phyloP scores from a whole-genome alignment of 2,113 vertebrate genomes.

The Corydoras sp. region DNA sequence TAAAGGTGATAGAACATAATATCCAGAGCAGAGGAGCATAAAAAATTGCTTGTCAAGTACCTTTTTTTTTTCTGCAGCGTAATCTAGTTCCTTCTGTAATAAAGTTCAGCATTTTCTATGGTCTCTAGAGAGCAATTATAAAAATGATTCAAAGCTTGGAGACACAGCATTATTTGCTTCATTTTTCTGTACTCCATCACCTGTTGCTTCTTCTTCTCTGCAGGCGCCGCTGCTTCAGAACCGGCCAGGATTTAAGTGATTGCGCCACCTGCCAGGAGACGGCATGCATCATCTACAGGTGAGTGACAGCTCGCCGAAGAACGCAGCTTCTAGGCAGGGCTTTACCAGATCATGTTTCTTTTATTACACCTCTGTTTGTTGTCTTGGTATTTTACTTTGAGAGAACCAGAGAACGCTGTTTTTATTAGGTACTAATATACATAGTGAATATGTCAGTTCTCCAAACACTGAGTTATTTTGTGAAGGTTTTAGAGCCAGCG shows the following conservation, averaged over 20 bases:
- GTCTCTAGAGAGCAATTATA: slow-evolving; percentile 27
- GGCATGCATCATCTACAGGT: slow-evolving; percentile 70
- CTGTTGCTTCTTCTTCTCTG: slow-evolving; percentile 23
- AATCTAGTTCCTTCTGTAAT: slow-evolving; percentile 15
- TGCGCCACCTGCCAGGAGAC: slow-evolving; percentile 67
- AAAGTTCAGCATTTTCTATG: slow-evolving; percentile 26
- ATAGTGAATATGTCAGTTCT: too few relatives aligned
- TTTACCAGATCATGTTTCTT: not conserved
- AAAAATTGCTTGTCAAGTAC: slow-evolving; percentile 6
- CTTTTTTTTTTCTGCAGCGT: slow-evolving; percentile 19
- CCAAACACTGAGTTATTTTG: too few relatives aligned
- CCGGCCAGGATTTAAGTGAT: slow-evolving; percentile 63
- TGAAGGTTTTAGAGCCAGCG: too few relatives aligned
- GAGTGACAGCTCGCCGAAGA: slow-evolving; percentile 30
- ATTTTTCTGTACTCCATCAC: slow-evolving; percentile 6
- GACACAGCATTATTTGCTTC: not conserved
- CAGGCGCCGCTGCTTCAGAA: slow-evolving; percentile 52
- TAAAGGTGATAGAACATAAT: slow-evolving; percentile 25
- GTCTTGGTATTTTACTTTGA: too few relatives aligned
- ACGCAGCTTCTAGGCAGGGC: not conserved
- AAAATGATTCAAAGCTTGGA: slow-evolving; percentile 15
- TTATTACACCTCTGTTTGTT: not conserved
- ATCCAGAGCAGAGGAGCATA: slow-evolving; percentile 1
- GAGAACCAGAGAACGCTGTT: too few relatives aligned
- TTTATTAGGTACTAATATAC: too few relatives aligned